Base-by-base conservation (phyloP, 2,113 vertebrate genomes). In the Lagopus leucura region DNA sequence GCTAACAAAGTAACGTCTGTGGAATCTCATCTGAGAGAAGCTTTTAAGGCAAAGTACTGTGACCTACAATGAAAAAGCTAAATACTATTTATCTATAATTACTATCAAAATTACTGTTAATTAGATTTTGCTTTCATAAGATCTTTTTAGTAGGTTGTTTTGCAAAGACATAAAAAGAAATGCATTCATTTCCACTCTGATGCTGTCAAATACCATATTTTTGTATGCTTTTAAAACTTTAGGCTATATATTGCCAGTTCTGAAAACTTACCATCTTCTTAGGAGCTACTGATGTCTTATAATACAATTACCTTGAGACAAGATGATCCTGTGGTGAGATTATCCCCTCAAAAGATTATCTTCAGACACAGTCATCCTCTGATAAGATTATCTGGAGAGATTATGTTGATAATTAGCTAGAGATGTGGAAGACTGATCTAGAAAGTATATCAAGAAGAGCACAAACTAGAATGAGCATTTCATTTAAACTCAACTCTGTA, bases 291-390 rank as follows among this genome's bases (percentile, higher is more conserved):
- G 66, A 43, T 80, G 34, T 45, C 63, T 94, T 90, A 61, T 92
- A 95, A 94, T 92, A 47, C 80, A 93, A 74, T 93, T 96, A 76
- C 71, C 45, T 78, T 71, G 57, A 81, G 58, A 91, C 64, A 84
- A 82, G 60, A 86, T 90, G 82, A 96, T 82, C 86, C 40, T 61
- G 73, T 67, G 79, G 74, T 80, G 81, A 94, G 83, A 95, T 97
- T 94, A 96, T 94, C 70, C 80, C 64, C 73, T 92, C 72, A 96
- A 90, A 96, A 95, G 84, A 95, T 96, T 95, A 94, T 95, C 72
- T 85, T 60, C 55, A 94, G 82, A 74, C 70, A 52, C 57, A 47
- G 61, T 79, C 85, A 94, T 92, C 47, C 64, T 89, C 22, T 92
- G 85, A 92, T 74, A 97, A 90, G 79, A 93, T 95, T 96, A 91